phyloP scores from a whole-genome alignment of 2,888 invertebrate genomes.

The Pristionchus mayeri region DNA sequence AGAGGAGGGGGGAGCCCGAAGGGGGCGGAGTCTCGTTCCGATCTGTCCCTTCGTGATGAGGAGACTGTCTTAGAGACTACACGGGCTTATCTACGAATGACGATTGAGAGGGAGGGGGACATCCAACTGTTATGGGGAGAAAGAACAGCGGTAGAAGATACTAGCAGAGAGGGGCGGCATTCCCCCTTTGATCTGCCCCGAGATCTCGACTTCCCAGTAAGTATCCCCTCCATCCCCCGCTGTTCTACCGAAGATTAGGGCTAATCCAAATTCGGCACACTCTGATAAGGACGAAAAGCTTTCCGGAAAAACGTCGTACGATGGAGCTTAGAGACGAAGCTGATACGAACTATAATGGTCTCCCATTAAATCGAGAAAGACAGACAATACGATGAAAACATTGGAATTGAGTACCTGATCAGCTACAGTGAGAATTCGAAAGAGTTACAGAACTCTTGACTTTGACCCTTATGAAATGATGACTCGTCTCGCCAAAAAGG shows the following conservation, averaged over 20 bases:
- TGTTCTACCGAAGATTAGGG: background rate
- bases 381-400: background rate
- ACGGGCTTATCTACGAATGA: slow-evolving; percentile 2
- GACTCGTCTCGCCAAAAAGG: background rate
- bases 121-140: background rate
- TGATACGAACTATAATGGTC: slow-evolving; percentile 27
- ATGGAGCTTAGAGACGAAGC: background rate
- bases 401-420: too few relatives aligned
- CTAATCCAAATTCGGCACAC: background rate
- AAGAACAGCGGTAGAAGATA: background rate
- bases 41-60: too few relatives aligned
- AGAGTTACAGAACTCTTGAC: background rate
- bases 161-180: background rate
- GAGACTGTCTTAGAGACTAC: background rate
- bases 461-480: slow-evolving; percentile 25
- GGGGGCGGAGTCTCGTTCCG: background rate
- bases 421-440: background rate
- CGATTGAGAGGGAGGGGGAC: background rate
- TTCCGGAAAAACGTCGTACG: slow-evolving; percentile 5
- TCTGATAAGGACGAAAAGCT: background rate
- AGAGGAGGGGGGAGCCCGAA: background rate
- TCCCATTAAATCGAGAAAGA: background rate
- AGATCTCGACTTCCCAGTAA: background rate
- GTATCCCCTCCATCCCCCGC: background rate
- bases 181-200: slow-evolving; percentile 9